Base-by-base conservation (phyloP, 2,888 invertebrate species). In the Dicranocentrus wangi region DNA sequence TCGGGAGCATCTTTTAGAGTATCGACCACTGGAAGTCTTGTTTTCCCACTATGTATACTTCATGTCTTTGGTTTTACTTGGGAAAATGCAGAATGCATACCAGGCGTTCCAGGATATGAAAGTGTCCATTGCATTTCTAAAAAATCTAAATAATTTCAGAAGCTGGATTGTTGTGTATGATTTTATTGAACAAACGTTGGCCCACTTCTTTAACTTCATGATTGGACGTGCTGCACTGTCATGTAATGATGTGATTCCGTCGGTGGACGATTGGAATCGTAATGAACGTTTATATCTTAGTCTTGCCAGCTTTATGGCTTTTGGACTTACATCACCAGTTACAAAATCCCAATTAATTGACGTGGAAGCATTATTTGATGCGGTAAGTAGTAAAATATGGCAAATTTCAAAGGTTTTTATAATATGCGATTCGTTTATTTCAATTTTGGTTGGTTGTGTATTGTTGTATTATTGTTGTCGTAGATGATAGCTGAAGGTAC, bases 321-420 rank as follows among this genome's bases (percentile, higher is more conserved):
- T 23, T 60, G 60, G 1, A 5, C n/a, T n/a, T n/a, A n/a, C n/a
- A n/a, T n/a, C n/a, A n/a, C 10, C 28, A 10, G 19, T 60, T 10
- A 27, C 7, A 25, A 25, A 60, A 28, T 27, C 27, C 1, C 21
- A 17, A 17, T 10, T 13, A 2, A 25, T 60, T 15, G 28, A 60
- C n/a, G 3, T 27, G 3, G 60, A 60, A 60, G 25, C 60, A 13
- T 28, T 60, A 7, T 23, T 60, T 28, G 60, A 60, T 25, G 10
- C 5, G 60, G 60, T 60, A 60, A 60, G 10, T 53, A n/a, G 8
- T 53, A n/a, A n/a, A n/a, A n/a, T n/a, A n/a, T n/a, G n/a, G n/a
- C n/a, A n/a, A n/a, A n/a, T 17, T 53, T 39, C 8, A 39, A 39
- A 53, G 5, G 5, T 15, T 53, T 8, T 53, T 53, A 7, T 17